These are phyloP conservation scores for Rhaphigaster nebulosa DNA, from an alignment of 2,888 invertebrate species.

Conservation along the genomic window DNA sequence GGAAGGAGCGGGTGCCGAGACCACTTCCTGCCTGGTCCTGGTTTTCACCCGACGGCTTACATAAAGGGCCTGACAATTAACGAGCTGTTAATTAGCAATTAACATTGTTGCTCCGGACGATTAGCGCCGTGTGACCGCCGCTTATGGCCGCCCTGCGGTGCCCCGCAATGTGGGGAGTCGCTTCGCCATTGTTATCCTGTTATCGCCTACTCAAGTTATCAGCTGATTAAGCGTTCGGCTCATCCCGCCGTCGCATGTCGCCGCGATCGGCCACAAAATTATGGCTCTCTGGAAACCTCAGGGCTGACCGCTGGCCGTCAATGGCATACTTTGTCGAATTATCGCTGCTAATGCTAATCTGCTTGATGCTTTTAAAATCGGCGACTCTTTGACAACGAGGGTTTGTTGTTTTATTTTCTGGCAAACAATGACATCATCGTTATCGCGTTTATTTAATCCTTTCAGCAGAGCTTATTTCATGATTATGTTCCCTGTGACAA, in stretches of 20 bases:
- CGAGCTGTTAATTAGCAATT: slow-evolving; percentile 46
- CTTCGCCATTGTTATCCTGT: background rate
- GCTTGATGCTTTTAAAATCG: background rate
- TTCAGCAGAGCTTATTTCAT: too few species aligned
- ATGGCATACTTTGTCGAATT: background rate
- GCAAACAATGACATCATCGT: too few species aligned
- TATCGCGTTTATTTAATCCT: too few species aligned
- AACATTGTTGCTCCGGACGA: background rate
- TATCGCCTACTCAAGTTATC: background rate
- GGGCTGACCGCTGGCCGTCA: background rate
- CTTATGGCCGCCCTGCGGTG: slow-evolving; percentile 34
- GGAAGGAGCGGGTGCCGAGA: slow-evolving; percentile 25
- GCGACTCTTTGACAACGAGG: background rate
- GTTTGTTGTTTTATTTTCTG: too few species aligned
- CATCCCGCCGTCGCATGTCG: background rate
- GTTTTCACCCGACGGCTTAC: slow-evolving; percentile 29
- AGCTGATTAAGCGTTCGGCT: background rate
- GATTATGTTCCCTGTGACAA: too few species aligned
- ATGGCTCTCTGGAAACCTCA: slow-evolving; percentile 23
- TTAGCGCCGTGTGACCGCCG: background rate
- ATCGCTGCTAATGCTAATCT: background rate
- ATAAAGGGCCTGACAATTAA: background rate
- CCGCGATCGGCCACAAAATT: background rate
- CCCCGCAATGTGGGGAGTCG: background rate
- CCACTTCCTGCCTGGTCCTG: slow-evolving; percentile 47